Evolutionary conservation across 2,797 vertebrate genomes (phyloP), one percentile per base, ranked within the genome.

Genomic region (Gallinago solitaria): DNA sequence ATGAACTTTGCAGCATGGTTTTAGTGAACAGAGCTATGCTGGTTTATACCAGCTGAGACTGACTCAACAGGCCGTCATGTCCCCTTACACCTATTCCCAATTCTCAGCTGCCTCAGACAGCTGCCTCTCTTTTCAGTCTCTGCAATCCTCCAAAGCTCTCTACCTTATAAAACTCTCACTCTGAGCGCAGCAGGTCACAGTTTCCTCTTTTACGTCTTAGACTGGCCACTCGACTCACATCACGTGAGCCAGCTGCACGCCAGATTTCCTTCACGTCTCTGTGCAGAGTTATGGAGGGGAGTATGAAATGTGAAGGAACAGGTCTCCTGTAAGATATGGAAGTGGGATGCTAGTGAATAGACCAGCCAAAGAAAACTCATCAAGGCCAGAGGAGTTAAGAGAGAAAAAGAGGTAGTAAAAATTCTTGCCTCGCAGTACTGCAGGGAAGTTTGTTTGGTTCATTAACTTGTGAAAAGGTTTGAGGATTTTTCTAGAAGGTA

Each of bases 371-470:
- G 86, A 90, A 94, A 93, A 85, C 71, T 82, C 17, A 43, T 30
- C 12, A 53, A 50, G 78, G 39, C 56, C 84, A 70, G 45, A 79
- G 51, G 43, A 84, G 30, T 33, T 70, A 51, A 39, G 70, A 82
- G 56, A 33, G 68, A 74, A 87, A 91, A 90, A 47, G 24, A 84
- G 27, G 67, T 9, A 74, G n/a, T 83, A 89, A 94, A 94, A 96
- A 74, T 68, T 89, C 48, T 63, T 87, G 54, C 57, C 54, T 84
- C 54, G 32, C 56, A 47, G 57, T 91, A 83, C 69, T 73, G 37
- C 54, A 57, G 30, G 30, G 56, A 89, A 63, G 74, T 32, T 86
- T 80, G 15, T 88, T 91, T 89, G 45, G 54, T 68, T 92, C 39
- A 59, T 95, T 90, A 90, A 76, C 21, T 69, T 63, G 43, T 27